These are phyloP conservation scores for Drosophila melanocephala DNA, from an alignment of 2,888 invertebrate species.

Conservation along the genomic window DNA sequence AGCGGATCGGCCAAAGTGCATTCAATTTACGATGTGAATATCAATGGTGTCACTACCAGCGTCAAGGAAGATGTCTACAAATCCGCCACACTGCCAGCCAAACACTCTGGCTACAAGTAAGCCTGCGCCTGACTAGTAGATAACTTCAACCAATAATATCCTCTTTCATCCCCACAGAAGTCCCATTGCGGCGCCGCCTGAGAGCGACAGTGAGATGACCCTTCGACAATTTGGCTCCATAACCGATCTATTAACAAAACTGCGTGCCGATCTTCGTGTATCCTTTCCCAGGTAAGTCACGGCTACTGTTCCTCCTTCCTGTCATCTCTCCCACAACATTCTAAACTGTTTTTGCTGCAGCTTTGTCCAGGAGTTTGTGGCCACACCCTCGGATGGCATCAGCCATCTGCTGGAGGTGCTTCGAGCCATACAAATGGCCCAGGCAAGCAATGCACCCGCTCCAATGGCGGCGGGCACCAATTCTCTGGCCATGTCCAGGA, in stretches of 20 bases:
- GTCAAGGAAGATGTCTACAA: conserved; percentile 70
- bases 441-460: conserved; percentile 87
- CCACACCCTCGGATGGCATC: conserved; percentile 95
- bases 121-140: conserved; percentile 6
- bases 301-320: neutral
- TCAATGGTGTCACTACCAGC: conserved; percentile 21
- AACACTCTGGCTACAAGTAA: conserved; percentile 85
- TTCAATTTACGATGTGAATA: conserved; percentile 84
- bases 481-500: conserved; percentile 84
- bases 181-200: conserved; percentile 88
- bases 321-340: neutral
- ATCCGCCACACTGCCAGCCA: conserved; percentile 83
- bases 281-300: conserved; percentile 93
- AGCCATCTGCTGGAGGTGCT: conserved; percentile 93
- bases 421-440: conserved; percentile 93
- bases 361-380: conserved; percentile 96
- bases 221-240: conserved; percentile 94
- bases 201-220: conserved; percentile 92
- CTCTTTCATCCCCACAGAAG: conserved; percentile 86
- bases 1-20: conserved; percentile 70
- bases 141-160: neutral
- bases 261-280: conserved; percentile 93
- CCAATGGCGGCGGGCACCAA: conserved; percentile 66
- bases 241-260: conserved; percentile 94
- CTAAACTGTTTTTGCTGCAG: conserved; percentile 85